Evolutionary conservation across 2,797 vertebrate species (phyloP), one percentile per base, ranked within the genome.

Genomic region (Sarcoramphus papa): DNA sequence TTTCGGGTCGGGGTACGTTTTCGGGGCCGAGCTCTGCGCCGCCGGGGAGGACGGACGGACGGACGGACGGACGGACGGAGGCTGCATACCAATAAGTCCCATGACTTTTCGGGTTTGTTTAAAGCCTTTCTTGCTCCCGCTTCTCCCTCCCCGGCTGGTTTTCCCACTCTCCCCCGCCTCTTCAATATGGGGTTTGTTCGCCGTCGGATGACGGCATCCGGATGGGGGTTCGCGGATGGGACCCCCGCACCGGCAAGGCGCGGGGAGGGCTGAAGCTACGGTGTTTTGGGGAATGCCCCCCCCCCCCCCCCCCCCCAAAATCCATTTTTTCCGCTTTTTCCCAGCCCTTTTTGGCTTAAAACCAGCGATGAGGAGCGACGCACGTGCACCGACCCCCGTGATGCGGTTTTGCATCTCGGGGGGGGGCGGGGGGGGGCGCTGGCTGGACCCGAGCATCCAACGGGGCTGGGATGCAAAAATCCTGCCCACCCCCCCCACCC

Each of bases 21-120:
- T 74, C 1, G 2, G 56, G 60, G 69, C 75, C 1, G 17, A 68
- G 90, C 56, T 31, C 27, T 2, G 63, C 3, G 4, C 69, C 50
- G 76, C 91, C 4, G 14, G 90, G 69, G 4, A 62, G 78, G 72
- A 72, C 2, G 3, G 68, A 75, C 1, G 28, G 68, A 92, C 73
- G 83, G 43, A 45, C 0, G 76, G 69, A 69, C 3, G 4, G 65
- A 73, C 1, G 27, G 70, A 92, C 75, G 84, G 45, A 43, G 0
- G 47, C 69, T 96, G 97, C 90, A 96, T 97, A 97, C 94, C 75
- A 94, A 97, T 97, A 83, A 82, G 87, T 96, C 96, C 79, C 95
- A 88, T 97, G 97, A 97, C 94, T 96, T 90, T 65, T 40, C 37
- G 0, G 94, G 68, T 85, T 96, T 87, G 93, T 95, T 96, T 91